Percentiles rank a stretch among this genome's conserved stretches.
phyloP scores from a whole-genome alignment of 2,888 invertebrate genomes.

The Osmoderma eremita region DNA sequence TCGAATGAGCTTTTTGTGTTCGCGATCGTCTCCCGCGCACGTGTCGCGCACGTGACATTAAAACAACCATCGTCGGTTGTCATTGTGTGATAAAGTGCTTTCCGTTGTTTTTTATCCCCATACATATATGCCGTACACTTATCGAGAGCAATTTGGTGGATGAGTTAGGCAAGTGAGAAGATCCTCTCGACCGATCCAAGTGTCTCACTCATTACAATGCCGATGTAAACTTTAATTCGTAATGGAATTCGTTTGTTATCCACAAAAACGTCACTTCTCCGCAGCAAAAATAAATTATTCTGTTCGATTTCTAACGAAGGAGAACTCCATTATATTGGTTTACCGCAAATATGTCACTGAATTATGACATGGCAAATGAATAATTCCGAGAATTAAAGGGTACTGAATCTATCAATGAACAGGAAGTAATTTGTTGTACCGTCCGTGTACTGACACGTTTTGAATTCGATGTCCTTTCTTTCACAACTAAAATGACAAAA shows the following conservation, averaged over 20 bases:
- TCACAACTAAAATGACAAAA: background rate
- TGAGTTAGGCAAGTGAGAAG: constrained; percentile 26
- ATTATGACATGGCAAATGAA: constrained; percentile 38
- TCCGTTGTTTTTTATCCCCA: constrained; percentile 46
- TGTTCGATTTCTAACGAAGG: constrained; percentile 14
- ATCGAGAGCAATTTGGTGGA: constrained; percentile 29
- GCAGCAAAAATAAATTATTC: constrained; percentile 31
- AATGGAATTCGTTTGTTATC: constrained; percentile 23
- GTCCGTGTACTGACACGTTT: constrained; percentile 25
- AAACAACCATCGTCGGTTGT: constrained; percentile 53
- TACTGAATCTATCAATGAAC: constrained; percentile 34
- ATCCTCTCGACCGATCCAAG: constrained; percentile 21
- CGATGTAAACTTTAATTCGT: constrained; percentile 18
- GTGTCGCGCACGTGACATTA: constrained; percentile 45
- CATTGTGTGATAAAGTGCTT: constrained; percentile 56
- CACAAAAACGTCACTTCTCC: constrained; percentile 21
- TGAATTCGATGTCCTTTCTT: constrained; percentile 13
- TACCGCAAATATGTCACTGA: constrained; percentile 41
- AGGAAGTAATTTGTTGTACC: constrained; percentile 34
- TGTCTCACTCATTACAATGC: constrained; percentile 13
- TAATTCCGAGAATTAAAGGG: constrained; percentile 33
- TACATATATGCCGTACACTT: constrained; percentile 24
- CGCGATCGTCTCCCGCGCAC: constrained; percentile 39
- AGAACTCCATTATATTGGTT: constrained; percentile 33
- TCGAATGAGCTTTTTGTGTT: constrained; percentile 41